These are phyloP conservation scores for Magallana angulata DNA, from an alignment of 1,140 invertebrate species.

Conservation along the genomic window DNA sequence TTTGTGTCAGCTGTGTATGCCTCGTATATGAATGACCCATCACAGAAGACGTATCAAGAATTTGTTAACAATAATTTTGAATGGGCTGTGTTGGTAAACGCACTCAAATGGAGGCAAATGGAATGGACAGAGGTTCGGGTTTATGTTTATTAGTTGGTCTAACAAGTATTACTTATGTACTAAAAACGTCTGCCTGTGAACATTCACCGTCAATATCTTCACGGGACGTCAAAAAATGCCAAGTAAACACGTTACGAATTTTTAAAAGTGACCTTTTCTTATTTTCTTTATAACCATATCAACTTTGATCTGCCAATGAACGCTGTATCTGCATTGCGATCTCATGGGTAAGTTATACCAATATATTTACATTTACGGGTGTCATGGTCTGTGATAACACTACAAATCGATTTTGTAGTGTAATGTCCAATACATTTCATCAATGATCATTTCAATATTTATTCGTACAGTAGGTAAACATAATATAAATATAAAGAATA, in stretches of 20 bases:
- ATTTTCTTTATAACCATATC: slow-evolving; percentile 47
- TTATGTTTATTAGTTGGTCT: background rate
- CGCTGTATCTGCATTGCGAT: slow-evolving; percentile 52
- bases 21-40: slow-evolving; percentile 15
- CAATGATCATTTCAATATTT: too few species aligned
- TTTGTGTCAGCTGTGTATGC: slow-evolving; percentile 50
- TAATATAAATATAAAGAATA: too few species aligned
- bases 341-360: slow-evolving; percentile 51
- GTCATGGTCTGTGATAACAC: too few species aligned
- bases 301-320: slow-evolving; percentile 53
- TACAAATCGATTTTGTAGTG: too few species aligned
- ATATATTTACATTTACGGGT: too few species aligned
- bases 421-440: too few species aligned
- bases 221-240: too few species aligned
- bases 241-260: too few species aligned
- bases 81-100: slow-evolving; percentile 55
- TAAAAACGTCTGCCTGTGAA: too few species aligned
- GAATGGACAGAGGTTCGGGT: slow-evolving; percentile 41
- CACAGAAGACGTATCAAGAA: slow-evolving; percentile 38
- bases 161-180: background rate
- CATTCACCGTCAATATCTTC: too few species aligned
- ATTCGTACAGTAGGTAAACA: too few species aligned
- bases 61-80: slow-evolving; percentile 62
- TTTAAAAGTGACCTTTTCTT: too few species aligned
- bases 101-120: slow-evolving; percentile 59